These are phyloP conservation scores for Micromussa lordhowensis DNA, from an alignment of 92 coral and sea anemone genomes.

Conservation along the genomic window DNA sequence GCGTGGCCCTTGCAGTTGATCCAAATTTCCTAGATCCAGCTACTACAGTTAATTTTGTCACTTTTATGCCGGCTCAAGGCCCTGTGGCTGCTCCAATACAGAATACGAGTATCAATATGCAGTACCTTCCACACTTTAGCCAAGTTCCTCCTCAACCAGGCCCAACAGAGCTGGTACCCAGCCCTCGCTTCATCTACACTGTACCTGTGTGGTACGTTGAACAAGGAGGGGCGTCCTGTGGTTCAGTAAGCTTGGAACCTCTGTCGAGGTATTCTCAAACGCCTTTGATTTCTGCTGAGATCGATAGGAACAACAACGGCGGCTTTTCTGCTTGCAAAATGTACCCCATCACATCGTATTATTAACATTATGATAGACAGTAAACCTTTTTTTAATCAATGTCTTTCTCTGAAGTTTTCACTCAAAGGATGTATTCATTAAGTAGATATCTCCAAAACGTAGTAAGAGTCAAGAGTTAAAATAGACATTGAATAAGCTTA, in stretches of 20 bases:
- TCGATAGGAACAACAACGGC: not conserved
- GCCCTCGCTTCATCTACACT: conserved; percentile 25
- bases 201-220: conserved; percentile 49
- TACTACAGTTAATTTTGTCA: not conserved
- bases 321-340: conserved; percentile 15
- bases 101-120: not conserved
- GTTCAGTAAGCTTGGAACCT: conserved; percentile 23
- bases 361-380: not conserved
- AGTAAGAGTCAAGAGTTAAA: not conserved
- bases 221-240: conserved; percentile 1
- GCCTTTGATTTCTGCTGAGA: conserved; percentile 8
- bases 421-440: not conserved
- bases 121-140: conserved; percentile 23
- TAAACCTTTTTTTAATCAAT: not conserved
- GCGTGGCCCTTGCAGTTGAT: not conserved
- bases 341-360: conserved; percentile 17
- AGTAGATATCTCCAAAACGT: not conserved
- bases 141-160: conserved; percentile 23
- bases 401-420: not conserved
- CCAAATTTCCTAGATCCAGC: conserved; percentile 16
- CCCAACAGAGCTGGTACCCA: conserved; percentile 20
- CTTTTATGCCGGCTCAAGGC: conserved; percentile 17
- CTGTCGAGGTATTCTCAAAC: conserved; percentile 7
- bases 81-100: not conserved
- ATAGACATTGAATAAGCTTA: not conserved